Percentiles rank a stretch among this genome's conserved stretches.
These are phyloP conservation scores for Agrotis ipsilon DNA, from an alignment of 2,888 invertebrate species.

Conservation along the genomic window DNA sequence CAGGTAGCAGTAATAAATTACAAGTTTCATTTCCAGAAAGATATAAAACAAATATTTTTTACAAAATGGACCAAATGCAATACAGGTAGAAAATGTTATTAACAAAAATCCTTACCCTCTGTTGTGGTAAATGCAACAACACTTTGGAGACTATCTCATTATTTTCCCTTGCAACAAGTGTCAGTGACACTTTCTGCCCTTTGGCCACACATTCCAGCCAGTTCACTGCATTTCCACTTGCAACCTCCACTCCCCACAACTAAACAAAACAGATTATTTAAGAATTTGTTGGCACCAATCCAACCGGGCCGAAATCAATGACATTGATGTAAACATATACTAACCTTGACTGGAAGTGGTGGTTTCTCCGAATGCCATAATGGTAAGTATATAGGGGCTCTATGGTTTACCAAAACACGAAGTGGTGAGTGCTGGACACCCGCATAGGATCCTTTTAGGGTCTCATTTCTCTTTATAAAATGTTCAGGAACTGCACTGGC, in stretches of 20 bases:
- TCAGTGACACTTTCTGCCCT: slow-evolving; percentile 86
- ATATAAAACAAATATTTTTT: not conserved
- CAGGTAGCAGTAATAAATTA: not conserved
- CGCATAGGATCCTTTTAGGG: slow-evolving; percentile 87
- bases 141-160: slow-evolving; percentile 87
- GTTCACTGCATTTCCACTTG: slow-evolving; percentile 89
- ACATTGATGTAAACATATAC: slow-evolving; percentile 53
- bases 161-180: slow-evolving; percentile 85
- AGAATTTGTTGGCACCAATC: slow-evolving; percentile 59
- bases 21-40: not conserved
- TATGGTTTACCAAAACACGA: slow-evolving; percentile 90
- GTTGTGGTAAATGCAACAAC: slow-evolving; percentile 84
- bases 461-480: slow-evolving; percentile 89
- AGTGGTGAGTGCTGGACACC: slow-evolving; percentile 89
- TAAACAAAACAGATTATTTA: slow-evolving; percentile 67
- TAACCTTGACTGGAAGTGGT: slow-evolving; percentile 89
- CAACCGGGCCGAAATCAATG: slow-evolving; percentile 51
- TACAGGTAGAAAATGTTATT: not conserved
- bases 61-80: not conserved
- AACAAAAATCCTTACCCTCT: slow-evolving; percentile 72
- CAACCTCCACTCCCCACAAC: slow-evolving; percentile 89
- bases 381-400: slow-evolving; percentile 90
- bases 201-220: slow-evolving; percentile 91
- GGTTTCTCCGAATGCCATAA: slow-evolving; percentile 88
- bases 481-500: slow-evolving; percentile 91